These are phyloP conservation scores for Phalacrocorax aristotelis DNA, from an alignment of 2,113 vertebrate species.

Conservation along the genomic window DNA sequence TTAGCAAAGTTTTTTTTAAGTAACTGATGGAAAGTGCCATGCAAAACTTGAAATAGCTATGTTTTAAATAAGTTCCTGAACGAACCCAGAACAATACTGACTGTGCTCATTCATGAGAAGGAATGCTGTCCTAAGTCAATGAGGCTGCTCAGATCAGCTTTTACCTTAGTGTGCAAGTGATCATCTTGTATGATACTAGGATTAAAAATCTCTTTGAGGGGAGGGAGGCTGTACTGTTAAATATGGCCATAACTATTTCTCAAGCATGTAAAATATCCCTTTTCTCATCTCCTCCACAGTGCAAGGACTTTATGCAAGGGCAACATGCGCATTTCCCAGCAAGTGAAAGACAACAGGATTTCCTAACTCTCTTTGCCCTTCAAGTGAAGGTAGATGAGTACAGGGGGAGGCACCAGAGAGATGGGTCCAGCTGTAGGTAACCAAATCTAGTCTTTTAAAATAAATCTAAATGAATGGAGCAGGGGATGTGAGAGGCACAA, in stretches of 20 bases:
- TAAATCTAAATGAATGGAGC: neutral
- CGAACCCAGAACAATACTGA: neutral
- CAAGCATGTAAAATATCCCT: neutral
- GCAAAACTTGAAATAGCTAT: neutral
- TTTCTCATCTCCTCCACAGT: neutral
- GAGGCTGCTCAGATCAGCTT: neutral
- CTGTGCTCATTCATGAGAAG: neutral
- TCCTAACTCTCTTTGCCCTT: neutral
- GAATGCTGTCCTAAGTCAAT: neutral
- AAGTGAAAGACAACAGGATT: neutral
- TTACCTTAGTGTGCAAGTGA: neutral
- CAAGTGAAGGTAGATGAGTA: neutral
- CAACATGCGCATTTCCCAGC: neutral
- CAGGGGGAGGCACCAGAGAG: neutral
- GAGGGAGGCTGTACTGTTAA: neutral
- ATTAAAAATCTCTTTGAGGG: neutral
- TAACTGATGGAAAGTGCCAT: neutral
- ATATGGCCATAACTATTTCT: neutral
- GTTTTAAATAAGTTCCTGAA: neutral
- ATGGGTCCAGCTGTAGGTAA: neutral
- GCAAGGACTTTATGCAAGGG: neutral
- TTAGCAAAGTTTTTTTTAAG: neutral
- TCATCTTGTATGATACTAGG: neutral
- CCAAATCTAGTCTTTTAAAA: neutral
- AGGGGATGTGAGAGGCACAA: neutral